Evolutionary conservation across 2,888 invertebrate genomes (phyloP).

Genomic region (Latrodectus hesperus): DNA sequence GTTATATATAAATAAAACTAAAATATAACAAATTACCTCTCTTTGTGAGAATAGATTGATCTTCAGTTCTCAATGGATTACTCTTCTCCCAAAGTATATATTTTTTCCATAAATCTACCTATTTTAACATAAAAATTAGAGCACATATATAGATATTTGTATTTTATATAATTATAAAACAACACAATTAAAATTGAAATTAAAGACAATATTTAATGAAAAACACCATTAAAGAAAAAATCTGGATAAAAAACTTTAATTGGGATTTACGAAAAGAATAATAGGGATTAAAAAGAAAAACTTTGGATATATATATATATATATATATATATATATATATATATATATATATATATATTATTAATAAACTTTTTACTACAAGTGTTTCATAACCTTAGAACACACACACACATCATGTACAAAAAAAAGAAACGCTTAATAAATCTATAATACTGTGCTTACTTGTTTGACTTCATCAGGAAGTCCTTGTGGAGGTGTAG

Average conservation of each 20-base stretch:
- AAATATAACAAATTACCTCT: constrained; percentile 76
- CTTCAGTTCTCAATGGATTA: constrained; percentile 96
- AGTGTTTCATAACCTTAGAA: no score
- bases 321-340: no score
- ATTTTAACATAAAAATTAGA: constrained; percentile 19
- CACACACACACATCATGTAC: no score
- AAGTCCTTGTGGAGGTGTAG: constrained; percentile 88
- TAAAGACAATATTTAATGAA: background rate
- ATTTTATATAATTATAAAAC: constrained; percentile 16
- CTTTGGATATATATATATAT: no score
- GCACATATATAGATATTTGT: no score
- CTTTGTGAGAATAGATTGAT: constrained; percentile 92
- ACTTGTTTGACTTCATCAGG: constrained; percentile 72
- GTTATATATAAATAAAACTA: no score
- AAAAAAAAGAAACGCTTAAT: background rate
- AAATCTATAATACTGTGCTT: background rate
- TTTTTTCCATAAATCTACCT: constrained; percentile 99
- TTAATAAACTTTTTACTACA: no score
- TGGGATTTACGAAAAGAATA: no score
- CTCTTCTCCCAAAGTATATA: constrained; percentile 98
- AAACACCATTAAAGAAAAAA: background rate
- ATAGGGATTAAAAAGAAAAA: no score
- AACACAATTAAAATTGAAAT: constrained; percentile 1
- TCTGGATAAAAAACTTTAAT: background rate
- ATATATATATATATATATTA: no score